These are phyloP conservation scores for Agelaius phoeniceus DNA, from an alignment of 2,113 vertebrate genomes.

Conservation along the genomic window DNA sequence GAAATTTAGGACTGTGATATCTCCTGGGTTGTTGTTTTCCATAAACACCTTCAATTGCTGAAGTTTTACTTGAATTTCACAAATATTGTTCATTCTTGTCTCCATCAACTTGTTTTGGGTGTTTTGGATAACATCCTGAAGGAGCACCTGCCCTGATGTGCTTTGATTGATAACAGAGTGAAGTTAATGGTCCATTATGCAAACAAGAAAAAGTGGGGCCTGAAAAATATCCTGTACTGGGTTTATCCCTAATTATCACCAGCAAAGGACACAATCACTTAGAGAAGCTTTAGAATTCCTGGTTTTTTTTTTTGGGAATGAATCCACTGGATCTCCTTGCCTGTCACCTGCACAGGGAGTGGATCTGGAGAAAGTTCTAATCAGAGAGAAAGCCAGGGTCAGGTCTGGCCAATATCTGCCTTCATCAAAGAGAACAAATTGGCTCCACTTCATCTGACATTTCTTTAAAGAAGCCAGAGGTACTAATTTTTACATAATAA, in stretches of 20 bases:
- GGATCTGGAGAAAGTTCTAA: not conserved
- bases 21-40: not conserved
- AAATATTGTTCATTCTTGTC: not conserved
- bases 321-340: not conserved
- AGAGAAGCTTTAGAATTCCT: not conserved
- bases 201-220: not conserved
- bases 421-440: not conserved
- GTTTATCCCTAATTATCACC: not conserved
- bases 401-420: not conserved
- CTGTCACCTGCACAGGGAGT: not conserved
- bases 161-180: not conserved
- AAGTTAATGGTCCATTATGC: not conserved
- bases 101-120: not conserved
- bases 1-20: not conserved
- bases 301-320: not conserved
- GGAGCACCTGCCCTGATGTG: not conserved
- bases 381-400: not conserved
- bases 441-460: not conserved
- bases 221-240: not conserved
- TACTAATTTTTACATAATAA: not conserved
- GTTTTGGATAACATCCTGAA: not conserved
- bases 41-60: not conserved
- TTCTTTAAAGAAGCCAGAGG: not conserved
- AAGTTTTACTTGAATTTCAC: not conserved
- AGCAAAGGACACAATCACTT: not conserved